Base-by-base conservation (phyloP, 2,888 invertebrate genomes). In the Ectropis crepuscularia region DNA sequence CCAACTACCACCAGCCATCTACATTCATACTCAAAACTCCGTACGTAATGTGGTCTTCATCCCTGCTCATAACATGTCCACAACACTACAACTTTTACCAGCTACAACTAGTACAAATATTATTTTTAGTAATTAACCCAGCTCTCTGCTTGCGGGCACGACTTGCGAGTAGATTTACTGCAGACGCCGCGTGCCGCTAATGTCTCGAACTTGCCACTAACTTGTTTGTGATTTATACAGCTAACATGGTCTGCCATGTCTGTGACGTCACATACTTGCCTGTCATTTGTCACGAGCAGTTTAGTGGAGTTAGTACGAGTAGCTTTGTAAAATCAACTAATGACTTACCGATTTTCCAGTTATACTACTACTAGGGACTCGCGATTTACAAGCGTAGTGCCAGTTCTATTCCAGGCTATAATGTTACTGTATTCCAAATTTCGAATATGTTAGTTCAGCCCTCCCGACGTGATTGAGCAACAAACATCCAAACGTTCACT, bases 111-210 rank as follows among this genome's bases (percentile, higher is more conserved):
- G 41, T 42, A 51, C 51, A 42, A 65, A 68, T 65, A 66, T 64
- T 63, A 48, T 65, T 68, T 61, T 45, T 47, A 63, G 63, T 67
- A 69, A 71, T 71, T 78, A 75, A 76, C 72, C 69, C 57, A 61
- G 72, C 74, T 78, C 70, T 71, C 71, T 65, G 67, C 67, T 77
- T 73, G 74, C 62, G 69, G 75, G 69, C 58, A 68, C 71, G 76
- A 78, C 73, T 80, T 80, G 74, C 71, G 67, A 74, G 74, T 76
- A 75, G 81, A 81, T 81, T 79, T 81, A 81, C 74, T 81, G 73
- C 73, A 71, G 75, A 70, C 79, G 66, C 78, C 81, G 77, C 75
- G 78, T 81, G 81, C 72, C 69, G 57, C 69, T 75, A 75, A 75
- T 75, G 75, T 70, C 73, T 71, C 71, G 69, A 68, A 73, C 73